Percentiles rank a stretch among this genome's conserved stretches.
Evolutionary conservation across 2,888 invertebrate species (phyloP).

Genomic region (Dione vanillae): DNA sequence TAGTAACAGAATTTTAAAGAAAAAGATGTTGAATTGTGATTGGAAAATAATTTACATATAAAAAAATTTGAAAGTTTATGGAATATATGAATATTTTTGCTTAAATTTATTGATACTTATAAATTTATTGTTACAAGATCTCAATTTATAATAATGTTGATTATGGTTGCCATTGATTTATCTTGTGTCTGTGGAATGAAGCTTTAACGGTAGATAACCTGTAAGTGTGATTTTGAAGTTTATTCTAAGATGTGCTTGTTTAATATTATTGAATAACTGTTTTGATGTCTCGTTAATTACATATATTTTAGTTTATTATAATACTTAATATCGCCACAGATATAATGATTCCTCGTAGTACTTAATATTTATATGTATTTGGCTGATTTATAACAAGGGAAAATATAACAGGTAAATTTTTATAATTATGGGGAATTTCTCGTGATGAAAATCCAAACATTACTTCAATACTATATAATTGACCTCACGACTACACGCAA

Average conservation of each 20-base stretch:
- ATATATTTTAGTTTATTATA: neutral
- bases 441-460: conserved; percentile 5
- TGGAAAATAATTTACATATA: neutral
- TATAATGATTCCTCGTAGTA: neutral
- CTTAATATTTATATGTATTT: neutral
- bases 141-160: conserved; percentile 14
- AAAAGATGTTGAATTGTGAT: neutral
- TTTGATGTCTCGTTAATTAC: conserved; percentile 31
- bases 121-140: conserved; percentile 20
- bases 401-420: neutral
- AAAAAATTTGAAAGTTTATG: conserved; percentile 6
- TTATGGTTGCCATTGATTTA: conserved; percentile 18
- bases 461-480: conserved; percentile 30
- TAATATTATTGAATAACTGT: conserved; percentile 26
- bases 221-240: conserved; percentile 39
- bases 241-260: conserved; percentile 33
- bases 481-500: conserved; percentile 35
- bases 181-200: conserved; percentile 34
- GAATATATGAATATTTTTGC: conserved; percentile 10
- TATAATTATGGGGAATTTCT: conserved; percentile 8
- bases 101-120: conserved; percentile 17
- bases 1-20: neutral
- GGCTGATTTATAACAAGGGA: no score
- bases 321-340: conserved; percentile 20
- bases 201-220: conserved; percentile 42